Conservation (phyloP, 2,797 vertebrate species). For the Micrastur ruficollis region DNA sequence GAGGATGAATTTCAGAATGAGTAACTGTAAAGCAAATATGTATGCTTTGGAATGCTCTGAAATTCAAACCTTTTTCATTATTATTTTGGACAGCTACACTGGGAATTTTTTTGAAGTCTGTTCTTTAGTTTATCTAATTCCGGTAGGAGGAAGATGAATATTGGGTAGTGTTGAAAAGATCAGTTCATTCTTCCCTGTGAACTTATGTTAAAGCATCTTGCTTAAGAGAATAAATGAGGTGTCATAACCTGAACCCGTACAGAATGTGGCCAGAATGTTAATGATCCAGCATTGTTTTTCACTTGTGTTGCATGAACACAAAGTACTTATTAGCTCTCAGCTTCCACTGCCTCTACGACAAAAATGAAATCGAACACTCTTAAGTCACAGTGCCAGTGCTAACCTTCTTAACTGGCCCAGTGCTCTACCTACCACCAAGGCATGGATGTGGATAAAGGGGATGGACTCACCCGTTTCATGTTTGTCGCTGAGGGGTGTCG, state of each 20-base stretch:
- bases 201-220: neutral
- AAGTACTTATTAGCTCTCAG: neutral
- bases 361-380: neutral
- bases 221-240: neutral
- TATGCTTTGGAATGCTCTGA: neutral
- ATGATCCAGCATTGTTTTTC: neutral
- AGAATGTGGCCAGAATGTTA: neutral
- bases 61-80: neutral
- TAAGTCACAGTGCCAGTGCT: neutral
- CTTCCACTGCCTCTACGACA: neutral
- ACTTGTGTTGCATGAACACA: neutral
- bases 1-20: neutral
- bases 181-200: neutral
- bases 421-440: neutral
- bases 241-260: neutral
- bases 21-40: neutral
- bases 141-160: neutral
- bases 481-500: neutral
- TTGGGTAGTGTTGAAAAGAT: neutral
- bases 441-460: neutral
- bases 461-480: accelerated
- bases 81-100: neutral
- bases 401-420: neutral
- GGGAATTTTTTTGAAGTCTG: neutral
- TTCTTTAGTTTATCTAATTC: neutral